phyloP scores from a whole-genome alignment of 2,797 vertebrate species.

The Molothrus aeneus region DNA sequence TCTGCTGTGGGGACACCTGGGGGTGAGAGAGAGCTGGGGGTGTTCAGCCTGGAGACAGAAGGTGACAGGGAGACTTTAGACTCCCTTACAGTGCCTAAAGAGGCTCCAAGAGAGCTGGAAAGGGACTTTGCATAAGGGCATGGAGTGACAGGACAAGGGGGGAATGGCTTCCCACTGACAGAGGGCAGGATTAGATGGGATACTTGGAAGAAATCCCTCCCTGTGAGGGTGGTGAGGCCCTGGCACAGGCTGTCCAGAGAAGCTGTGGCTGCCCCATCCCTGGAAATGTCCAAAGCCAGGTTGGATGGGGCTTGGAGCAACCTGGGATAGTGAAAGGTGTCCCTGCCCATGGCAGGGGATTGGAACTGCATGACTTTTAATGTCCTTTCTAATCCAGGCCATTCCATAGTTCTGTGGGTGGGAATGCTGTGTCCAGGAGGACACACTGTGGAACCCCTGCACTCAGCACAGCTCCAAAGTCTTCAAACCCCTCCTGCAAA shows the following conservation, averaged over 20 bases:
- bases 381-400: neutral
- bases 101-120: neutral
- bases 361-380: neutral
- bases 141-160: neutral
- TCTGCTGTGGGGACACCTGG: neutral
- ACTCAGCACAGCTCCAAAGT: fast-evolving
- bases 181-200: neutral
- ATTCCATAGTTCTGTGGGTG: neutral
- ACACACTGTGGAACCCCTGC: fast-evolving
- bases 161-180: neutral
- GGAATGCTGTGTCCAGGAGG: fast-evolving
- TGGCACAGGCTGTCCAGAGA: neutral
- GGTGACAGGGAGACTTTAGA: neutral
- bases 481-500: neutral
- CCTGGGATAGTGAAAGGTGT: fast-evolving
- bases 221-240: neutral
- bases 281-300: neutral
- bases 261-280: neutral
- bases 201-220: neutral
- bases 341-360: neutral
- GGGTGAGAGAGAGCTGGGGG: neutral
- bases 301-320: fast-evolving
- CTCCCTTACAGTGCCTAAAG: neutral
- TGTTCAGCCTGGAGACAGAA: neutral
- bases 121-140: neutral